phyloP scores from a whole-genome alignment of 2,797 vertebrate species.

The Phoeniculus purpureus region DNA sequence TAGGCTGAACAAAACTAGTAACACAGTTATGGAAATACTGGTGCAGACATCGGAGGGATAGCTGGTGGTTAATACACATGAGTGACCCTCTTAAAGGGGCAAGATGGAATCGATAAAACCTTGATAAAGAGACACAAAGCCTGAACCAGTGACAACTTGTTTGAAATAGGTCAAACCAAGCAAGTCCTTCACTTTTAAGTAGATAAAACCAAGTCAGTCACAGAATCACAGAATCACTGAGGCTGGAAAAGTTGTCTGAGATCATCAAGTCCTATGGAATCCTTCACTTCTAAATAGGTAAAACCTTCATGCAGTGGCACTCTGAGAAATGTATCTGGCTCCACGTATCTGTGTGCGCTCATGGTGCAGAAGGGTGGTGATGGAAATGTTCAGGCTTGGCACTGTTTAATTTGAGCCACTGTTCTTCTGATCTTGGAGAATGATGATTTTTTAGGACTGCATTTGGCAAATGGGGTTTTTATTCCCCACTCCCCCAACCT shows the following conservation, averaged over 20 bases:
- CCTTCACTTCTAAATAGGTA: too few species aligned
- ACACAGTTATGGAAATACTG: slow-evolving; percentile 26
- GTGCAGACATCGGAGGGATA: background rate
- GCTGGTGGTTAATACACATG: background rate
- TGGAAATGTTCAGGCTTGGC: background rate
- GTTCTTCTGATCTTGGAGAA: background rate
- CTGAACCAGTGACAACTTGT: fast-evolving
- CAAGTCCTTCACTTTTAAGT: too few species aligned
- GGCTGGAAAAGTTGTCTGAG: too few species aligned
- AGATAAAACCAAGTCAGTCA: too few species aligned
- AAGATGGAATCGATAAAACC: fast-evolving
- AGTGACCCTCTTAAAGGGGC: background rate
- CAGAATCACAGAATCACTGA: too few species aligned
- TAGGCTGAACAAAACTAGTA: slow-evolving; percentile 57
- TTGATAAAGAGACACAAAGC: background rate
- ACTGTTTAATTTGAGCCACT: fast-evolving
- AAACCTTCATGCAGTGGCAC: fast-evolving
- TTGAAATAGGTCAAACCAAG: background rate
- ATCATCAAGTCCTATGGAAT: too few species aligned
- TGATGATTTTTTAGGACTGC: background rate
- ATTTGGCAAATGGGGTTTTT: background rate
- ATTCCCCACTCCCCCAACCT: background rate
- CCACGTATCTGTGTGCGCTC: fast-evolving
- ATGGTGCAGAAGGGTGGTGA: background rate
- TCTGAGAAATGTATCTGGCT: fast-evolving